Evolutionary conservation across 2,113 vertebrate genomes (phyloP), one percentile per base, ranked within the genome.

Genomic region (Megaceryle torquata): DNA sequence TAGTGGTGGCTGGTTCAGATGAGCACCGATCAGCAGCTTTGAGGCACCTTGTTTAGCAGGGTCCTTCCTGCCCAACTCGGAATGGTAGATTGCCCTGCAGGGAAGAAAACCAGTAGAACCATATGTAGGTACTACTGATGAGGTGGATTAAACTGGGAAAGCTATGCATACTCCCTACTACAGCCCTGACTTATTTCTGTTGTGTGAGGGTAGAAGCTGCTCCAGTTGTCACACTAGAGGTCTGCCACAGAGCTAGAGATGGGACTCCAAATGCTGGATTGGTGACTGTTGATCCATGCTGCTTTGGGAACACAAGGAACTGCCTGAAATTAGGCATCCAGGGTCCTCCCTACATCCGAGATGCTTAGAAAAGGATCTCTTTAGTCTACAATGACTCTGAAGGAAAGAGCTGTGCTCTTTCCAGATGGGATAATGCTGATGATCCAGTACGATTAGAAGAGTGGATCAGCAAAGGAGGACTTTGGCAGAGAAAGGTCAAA

Each of bases 41-140:
- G 31, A 59, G 75, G 64, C 63, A 87, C 76, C 53, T 69, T 67
- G n/a, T 94, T 93, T 71, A 81, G 67, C 33, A 57, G 46, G 63
- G 85, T 79, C 84, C 94, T 91, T 95, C 92, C 69, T 88, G 82
- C 95, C 67, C 82, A 74, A 92, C 87, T 94, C 60, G 71, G 31
- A n/a, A 84, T 54, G 88, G 86, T 85, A 89, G 56, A 77, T 86
- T 91, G 86, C 78, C 89, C 96, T 78, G 41, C 37, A 16, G 82
- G 70, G 85, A 77, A 91, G 57, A 88, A 94, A 88, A 83, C 33
- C 57, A 53, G 67, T 71, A 65, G 31, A 82, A 72, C 24, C n/a
- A 48, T 61, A 13, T 5, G 33, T 9, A 89, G 48, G 39, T 54
- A 15, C 28, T 48, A 28, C 14, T 22, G 61, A 60, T 39, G 46